Percentiles rank a stretch among this genome's conserved stretches.
phyloP scores from a whole-genome alignment of 2,888 invertebrate genomes.

The Empis livida region DNA sequence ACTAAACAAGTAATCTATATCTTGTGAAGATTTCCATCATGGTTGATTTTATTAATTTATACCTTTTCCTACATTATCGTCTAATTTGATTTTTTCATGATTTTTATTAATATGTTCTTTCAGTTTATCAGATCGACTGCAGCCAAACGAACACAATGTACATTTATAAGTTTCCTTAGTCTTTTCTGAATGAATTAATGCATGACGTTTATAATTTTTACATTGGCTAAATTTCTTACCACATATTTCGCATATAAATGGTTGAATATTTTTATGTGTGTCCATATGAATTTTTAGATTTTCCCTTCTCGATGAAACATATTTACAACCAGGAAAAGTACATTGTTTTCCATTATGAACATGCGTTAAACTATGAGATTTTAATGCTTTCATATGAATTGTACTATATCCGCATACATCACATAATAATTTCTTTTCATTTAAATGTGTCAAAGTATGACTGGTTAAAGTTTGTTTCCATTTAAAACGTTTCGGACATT shows the following conservation, averaged over 20 bases:
- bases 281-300: slow-evolving; percentile 41
- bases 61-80: no score
- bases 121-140: slow-evolving; percentile 40
- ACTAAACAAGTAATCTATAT: no score
- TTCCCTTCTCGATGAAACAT: slow-evolving; percentile 39
- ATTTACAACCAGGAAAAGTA: slow-evolving; percentile 35
- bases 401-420: slow-evolving; percentile 45
- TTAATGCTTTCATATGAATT: slow-evolving; percentile 41
- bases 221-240: slow-evolving; percentile 42
- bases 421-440: slow-evolving; percentile 41
- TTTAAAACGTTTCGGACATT: slow-evolving; percentile 42
- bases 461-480: slow-evolving; percentile 45
- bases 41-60: no score
- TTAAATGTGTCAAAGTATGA: slow-evolving; percentile 40
- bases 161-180: slow-evolving; percentile 31
- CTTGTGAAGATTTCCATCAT: no score
- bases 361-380: slow-evolving; percentile 40
- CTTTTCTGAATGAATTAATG: slow-evolving; percentile 25
- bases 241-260: slow-evolving; percentile 44
- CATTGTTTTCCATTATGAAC: slow-evolving; percentile 40
- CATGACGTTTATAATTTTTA: slow-evolving; percentile 38
- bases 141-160: slow-evolving; percentile 36
- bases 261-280: slow-evolving; percentile 41
- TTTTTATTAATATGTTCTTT: slow-evolving; percentile 35
- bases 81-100: no score